phyloP scores from a whole-genome alignment of 1,140 invertebrate species.

The Drosophila kanapiae region DNA sequence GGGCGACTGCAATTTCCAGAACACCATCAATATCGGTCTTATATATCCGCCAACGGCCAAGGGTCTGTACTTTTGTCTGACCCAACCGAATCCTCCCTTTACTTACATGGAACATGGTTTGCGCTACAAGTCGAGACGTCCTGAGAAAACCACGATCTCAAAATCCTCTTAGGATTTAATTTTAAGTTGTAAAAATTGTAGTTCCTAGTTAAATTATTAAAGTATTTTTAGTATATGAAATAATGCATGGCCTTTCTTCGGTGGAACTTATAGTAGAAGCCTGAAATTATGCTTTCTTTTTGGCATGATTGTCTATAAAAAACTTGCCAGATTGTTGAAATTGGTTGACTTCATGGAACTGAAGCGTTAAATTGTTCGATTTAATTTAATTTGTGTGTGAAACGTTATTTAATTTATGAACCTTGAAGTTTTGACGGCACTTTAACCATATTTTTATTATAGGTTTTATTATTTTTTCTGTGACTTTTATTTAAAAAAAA shows the following conservation, averaged over 20 bases:
- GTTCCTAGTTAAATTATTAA: slow-evolving; percentile 42
- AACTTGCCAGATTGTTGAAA: background rate
- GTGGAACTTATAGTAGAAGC: background rate
- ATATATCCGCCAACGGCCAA: slow-evolving; percentile 61
- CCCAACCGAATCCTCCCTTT: slow-evolving; percentile 76
- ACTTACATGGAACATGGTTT: slow-evolving; percentile 79
- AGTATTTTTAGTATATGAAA: slow-evolving; percentile 10
- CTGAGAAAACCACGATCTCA: slow-evolving; percentile 3
- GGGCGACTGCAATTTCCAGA: slow-evolving; percentile 68
- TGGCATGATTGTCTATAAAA: background rate
- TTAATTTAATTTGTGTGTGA: background rate
- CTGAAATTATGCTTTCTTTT: slow-evolving; percentile 33
- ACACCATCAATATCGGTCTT: slow-evolving; percentile 74
- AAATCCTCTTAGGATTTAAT: slow-evolving; percentile 6
- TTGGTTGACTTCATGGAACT: background rate
- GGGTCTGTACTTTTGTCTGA: slow-evolving; percentile 76
- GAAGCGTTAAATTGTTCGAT: background rate
- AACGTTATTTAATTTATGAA: background rate
- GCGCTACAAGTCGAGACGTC: slow-evolving; percentile 51
- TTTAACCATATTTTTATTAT: background rate
- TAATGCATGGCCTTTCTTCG: no score
- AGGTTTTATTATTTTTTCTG: background rate
- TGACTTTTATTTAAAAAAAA: background rate
- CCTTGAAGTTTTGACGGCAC: background rate
- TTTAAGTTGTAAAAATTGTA: background rate